These are phyloP conservation scores for Acanthornis magna DNA, from an alignment of 2,797 vertebrate species.

Conservation along the genomic window DNA sequence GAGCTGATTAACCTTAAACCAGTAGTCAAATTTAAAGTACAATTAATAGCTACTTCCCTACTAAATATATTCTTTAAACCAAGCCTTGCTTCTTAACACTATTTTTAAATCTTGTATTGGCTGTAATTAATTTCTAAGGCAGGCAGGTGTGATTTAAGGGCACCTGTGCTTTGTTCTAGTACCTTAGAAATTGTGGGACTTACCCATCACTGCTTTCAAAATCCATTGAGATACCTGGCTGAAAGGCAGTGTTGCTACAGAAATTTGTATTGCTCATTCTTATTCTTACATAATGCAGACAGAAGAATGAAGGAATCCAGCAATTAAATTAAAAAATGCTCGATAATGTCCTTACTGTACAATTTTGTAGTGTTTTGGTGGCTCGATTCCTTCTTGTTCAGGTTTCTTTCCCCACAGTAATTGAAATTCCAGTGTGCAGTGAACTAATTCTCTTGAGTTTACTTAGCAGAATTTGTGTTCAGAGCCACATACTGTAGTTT, in stretches of 20 bases:
- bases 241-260: not conserved
- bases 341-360: not conserved
- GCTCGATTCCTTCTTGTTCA: not conserved
- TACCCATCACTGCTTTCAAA: not conserved
- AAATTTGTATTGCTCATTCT: not conserved
- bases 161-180: not conserved
- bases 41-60: not conserved
- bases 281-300: not conserved
- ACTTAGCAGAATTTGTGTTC: slow-evolving; percentile 52
- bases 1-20: not conserved
- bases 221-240: not conserved
- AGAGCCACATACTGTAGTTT: slow-evolving; percentile 32
- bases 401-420: slow-evolving; percentile 10
- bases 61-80: not conserved
- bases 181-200: not conserved
- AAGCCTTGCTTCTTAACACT: not conserved
- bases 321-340: not conserved
- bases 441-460: slow-evolving; percentile 51
- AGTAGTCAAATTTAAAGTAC: not conserved
- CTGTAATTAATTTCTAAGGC: not conserved
- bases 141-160: not conserved
- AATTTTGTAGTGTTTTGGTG: not conserved
- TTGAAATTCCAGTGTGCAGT: slow-evolving; percentile 32
- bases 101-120: not conserved
- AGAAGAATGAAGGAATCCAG: not conserved